These are phyloP conservation scores for Drosophila pruinosa DNA, from an alignment of 1,140 invertebrate species.

Conservation along the genomic window DNA sequence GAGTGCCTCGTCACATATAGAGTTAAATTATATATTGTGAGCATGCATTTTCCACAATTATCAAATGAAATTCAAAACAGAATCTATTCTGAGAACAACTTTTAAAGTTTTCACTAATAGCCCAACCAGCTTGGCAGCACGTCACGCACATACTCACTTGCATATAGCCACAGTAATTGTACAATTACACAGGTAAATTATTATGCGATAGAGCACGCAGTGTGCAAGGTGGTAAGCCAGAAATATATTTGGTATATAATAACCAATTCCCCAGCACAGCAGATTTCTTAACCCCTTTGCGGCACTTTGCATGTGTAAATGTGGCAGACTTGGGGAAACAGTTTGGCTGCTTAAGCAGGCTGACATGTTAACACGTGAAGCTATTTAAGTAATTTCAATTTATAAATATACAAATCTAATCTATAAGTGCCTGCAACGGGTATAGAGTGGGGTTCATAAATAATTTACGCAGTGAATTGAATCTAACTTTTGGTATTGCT, in stretches of 20 bases:
- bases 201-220: constrained; percentile 78
- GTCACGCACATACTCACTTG: constrained; percentile 22
- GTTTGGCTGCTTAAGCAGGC: constrained; percentile 15
- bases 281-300: constrained; percentile 37
- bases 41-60: constrained; percentile 1
- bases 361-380: constrained; percentile 67
- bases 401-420: constrained; percentile 41
- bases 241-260: constrained; percentile 13
- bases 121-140: background rate
- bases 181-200: constrained; percentile 74
- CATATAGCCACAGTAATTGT: constrained; percentile 57
- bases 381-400: constrained; percentile 56
- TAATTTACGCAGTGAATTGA: constrained; percentile 61
- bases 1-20: background rate
- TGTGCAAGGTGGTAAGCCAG: constrained; percentile 51
- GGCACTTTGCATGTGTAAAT: constrained; percentile 62
- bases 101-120: constrained; percentile 24
- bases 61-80: background rate
- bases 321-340: constrained; percentile 14
- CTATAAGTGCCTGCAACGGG: constrained; percentile 28
- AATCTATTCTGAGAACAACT: constrained; percentile 60
- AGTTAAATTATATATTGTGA: background rate
- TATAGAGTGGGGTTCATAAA: constrained; percentile 42
- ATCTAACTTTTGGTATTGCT: constrained; percentile 49
- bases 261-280: background rate